Evolutionary conservation across 2,113 vertebrate species (phyloP).

Genomic region (Osmerus eperlanus): DNA sequence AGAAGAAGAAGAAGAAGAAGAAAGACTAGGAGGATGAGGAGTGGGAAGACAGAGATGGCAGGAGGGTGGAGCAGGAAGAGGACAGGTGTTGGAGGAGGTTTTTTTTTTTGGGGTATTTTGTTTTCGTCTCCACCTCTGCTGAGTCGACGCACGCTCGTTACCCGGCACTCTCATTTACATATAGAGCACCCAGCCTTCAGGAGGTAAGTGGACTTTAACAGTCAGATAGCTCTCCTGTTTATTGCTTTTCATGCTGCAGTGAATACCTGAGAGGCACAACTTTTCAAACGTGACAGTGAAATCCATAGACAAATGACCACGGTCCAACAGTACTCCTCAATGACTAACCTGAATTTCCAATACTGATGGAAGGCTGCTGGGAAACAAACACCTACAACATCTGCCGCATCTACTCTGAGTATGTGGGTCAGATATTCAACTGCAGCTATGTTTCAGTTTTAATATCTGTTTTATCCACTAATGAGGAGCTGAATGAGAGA

Average conservation of each 20-base stretch:
- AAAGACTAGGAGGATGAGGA: neutral
- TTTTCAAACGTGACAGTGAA: constrained; percentile 63
- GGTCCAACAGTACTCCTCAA: constrained; percentile 44
- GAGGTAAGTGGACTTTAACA: constrained; percentile 71
- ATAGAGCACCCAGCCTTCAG: constrained; percentile 65
- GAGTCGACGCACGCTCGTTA: constrained; percentile 33
- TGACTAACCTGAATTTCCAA: constrained; percentile 33
- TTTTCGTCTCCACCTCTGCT: constrained; percentile 40
- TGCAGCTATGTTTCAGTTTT: no score
- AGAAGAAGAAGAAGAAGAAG: neutral
- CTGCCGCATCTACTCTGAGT: no score
- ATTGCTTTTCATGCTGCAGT: constrained; percentile 69
- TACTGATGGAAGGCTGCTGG: constrained; percentile 16
- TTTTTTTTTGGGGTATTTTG: constrained; percentile 60
- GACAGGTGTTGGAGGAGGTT: constrained; percentile 32
- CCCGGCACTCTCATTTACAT: constrained; percentile 68
- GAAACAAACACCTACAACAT: no score
- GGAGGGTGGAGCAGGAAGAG: constrained; percentile 32
- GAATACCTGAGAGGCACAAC: constrained; percentile 62
- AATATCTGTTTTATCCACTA: no score
- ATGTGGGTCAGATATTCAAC: no score
- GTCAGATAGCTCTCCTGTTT: constrained; percentile 65
- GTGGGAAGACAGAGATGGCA: neutral
- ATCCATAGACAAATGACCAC: constrained; percentile 67
- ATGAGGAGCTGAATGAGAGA: no score